Conservation (phyloP, 1,140 invertebrate genomes). For the Drosophila biarmipes region DNA sequence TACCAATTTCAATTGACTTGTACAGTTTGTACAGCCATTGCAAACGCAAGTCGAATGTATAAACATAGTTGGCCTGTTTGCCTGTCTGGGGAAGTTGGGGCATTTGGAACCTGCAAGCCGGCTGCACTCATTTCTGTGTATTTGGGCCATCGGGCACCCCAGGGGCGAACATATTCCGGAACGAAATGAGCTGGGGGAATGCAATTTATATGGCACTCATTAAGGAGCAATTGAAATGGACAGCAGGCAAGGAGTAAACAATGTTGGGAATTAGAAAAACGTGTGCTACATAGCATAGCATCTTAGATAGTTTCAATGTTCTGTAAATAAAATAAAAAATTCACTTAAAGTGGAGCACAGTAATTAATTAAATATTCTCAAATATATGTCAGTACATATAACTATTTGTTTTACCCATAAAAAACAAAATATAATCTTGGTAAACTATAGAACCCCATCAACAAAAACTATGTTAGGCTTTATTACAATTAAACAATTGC, state of each 20-base stretch:
- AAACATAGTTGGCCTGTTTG: background rate
- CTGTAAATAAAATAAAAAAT: background rate
- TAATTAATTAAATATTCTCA: too few relatives aligned
- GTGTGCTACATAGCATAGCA: background rate
- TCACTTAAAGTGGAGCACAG: too few relatives aligned
- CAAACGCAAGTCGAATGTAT: constrained; percentile 35
- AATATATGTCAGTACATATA: too few relatives aligned
- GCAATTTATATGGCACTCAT: constrained; percentile 24
- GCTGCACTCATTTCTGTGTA: constrained; percentile 9
- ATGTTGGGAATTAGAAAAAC: constrained; percentile 6
- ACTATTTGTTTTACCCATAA: too few relatives aligned
- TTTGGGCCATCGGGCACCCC: constrained; percentile 5
- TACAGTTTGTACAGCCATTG: constrained; percentile 35
- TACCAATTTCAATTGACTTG: constrained; percentile 62
- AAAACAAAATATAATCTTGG: too few relatives aligned
- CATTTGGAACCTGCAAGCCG: constrained; percentile 1
- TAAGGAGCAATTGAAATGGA: constrained; percentile 11
- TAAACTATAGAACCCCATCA: background rate
- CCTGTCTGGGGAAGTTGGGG: background rate
- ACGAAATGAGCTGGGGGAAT: constrained; percentile 21
- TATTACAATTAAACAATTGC: background rate
- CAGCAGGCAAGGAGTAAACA: background rate
- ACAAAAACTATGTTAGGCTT: background rate
- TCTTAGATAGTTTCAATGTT: background rate
- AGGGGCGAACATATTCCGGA: constrained; percentile 8